These are phyloP conservation scores for Macaria liturata DNA, from an alignment of 2,888 invertebrate genomes.

Conservation along the genomic window DNA sequence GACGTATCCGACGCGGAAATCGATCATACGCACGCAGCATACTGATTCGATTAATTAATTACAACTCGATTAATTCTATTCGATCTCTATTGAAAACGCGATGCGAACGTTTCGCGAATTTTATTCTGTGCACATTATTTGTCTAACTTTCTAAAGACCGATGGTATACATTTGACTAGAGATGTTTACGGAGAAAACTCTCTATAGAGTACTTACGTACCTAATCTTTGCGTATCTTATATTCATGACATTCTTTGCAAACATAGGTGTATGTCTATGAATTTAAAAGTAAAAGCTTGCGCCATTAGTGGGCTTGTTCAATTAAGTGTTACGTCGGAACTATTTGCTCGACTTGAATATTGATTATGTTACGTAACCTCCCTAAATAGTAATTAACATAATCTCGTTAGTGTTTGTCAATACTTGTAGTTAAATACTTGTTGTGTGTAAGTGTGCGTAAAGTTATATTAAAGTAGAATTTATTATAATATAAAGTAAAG, in stretches of 20 bases:
- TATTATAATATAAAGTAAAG: too few species aligned
- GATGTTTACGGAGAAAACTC: slow-evolving; percentile 25
- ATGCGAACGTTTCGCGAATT: slow-evolving; percentile 36
- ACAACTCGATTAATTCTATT: slow-evolving; percentile 45
- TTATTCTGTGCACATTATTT: slow-evolving; percentile 34
- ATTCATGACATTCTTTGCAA: slow-evolving; percentile 14
- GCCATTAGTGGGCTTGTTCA: slow-evolving; percentile 3
- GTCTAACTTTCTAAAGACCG: slow-evolving; percentile 29
- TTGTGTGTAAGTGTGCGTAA: neutral
- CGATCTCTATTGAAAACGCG: slow-evolving; percentile 44
- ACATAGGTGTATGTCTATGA: slow-evolving; percentile 2
- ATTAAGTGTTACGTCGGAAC: slow-evolving; percentile 4
- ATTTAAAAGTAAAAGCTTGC: slow-evolving; percentile 10
- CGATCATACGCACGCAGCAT: slow-evolving; percentile 26
- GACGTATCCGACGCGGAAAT: slow-evolving; percentile 29
- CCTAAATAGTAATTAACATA: slow-evolving; percentile 18
- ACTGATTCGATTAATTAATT: slow-evolving; percentile 45
- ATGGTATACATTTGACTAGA: slow-evolving; percentile 21
- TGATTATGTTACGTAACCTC: slow-evolving; percentile 17
- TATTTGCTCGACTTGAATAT: slow-evolving; percentile 9
- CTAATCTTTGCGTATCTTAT: slow-evolving; percentile 9
- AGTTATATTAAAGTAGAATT: too few species aligned
- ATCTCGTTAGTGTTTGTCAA: slow-evolving; percentile 19
- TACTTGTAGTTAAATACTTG: slow-evolving; percentile 2
- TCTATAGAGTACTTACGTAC: slow-evolving; percentile 3